Evolutionary conservation across 2,888 invertebrate genomes (phyloP).

Genomic region (Xanthia icteritia): DNA sequence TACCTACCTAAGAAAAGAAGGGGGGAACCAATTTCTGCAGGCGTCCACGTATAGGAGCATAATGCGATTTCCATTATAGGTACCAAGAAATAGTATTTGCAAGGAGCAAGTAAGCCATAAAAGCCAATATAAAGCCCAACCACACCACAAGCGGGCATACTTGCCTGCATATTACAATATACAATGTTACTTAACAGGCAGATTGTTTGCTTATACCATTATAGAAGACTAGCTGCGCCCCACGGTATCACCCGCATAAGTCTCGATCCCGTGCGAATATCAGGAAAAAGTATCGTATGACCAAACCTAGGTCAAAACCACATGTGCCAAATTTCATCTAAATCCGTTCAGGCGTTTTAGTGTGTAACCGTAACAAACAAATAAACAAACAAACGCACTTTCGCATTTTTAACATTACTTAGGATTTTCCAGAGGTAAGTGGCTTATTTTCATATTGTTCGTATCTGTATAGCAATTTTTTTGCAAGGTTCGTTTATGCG

Average conservation of each 20-base stretch:
- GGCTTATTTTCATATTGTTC: not conserved
- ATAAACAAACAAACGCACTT: too few relatives aligned
- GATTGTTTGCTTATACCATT: conserved; percentile 20
- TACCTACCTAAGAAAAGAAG: not conserved
- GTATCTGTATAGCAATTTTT: not conserved
- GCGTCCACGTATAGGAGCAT: not conserved
- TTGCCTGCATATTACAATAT: conserved; percentile 23
- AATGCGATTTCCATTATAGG: conserved; percentile 8
- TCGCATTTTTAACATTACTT: too few relatives aligned
- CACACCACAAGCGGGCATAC: conserved; percentile 8
- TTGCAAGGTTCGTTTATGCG: not conserved
- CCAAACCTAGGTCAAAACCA: too few relatives aligned
- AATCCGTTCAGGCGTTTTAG: too few relatives aligned
- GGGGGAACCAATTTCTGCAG: not conserved
- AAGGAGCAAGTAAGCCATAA: conserved; percentile 33
- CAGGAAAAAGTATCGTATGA: too few relatives aligned
- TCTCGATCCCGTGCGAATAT: too few relatives aligned
- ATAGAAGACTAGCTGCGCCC: not conserved
- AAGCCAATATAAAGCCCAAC: conserved; percentile 41
- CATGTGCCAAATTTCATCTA: too few relatives aligned
- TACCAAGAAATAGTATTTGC: conserved; percentile 28
- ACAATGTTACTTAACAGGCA: conserved; percentile 15
- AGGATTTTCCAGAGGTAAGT: not conserved
- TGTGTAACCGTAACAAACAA: too few relatives aligned
- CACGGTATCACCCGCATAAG: too few relatives aligned